Evolutionary conservation across 2,113 vertebrate species (phyloP), one percentile per base, ranked within the genome.

Genomic region (Centropus unirufus): DNA sequence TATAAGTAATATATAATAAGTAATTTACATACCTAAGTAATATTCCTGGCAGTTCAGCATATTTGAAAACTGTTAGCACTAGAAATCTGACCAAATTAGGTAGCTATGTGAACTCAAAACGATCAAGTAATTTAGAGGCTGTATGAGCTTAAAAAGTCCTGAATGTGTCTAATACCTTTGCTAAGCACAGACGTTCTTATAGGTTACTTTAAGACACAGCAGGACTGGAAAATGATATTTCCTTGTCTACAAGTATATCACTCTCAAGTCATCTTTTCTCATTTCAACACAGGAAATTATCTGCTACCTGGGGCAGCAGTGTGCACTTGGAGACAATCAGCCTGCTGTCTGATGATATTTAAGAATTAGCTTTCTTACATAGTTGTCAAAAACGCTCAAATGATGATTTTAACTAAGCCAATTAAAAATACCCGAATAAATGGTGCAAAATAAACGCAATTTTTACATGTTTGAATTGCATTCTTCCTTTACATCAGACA

Each of bases 221-320:
- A 92, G 94, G 89, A 40, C 70, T 77, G 96, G 95, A 98, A 97
- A 95, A 63, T 49, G 97, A 91, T 97, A 97, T 83, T 97, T 97
- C 96, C 95, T 96, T 84, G 93, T 91, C 90, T 39, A 19, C 13
- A 4, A 52, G 92, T 91, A 34, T 96, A 97, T 97, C 63, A 0
- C 21, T 89, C 92, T 75, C 92, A 52, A 93, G 93, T 90, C 95
- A 81, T 70, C 67, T 0, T 92, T 95, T 96, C 96, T 70, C 67
- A 0, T 92, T 95, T 96, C 96, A 96, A 88, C 93, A 83, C 95
- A 96, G 95, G 97, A 97, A 97, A 93, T 95, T 74, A 90, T 30
- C 83, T 70, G 93, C 96, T 96, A 96, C 96, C 95, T 88, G 92
- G 89, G 95, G 95, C 89, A 58, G 57, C 55, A 46, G 36, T 8